Evolutionary conservation across 2,113 vertebrate genomes (phyloP).

Genomic region (Forbesichthys agassizii): DNA sequence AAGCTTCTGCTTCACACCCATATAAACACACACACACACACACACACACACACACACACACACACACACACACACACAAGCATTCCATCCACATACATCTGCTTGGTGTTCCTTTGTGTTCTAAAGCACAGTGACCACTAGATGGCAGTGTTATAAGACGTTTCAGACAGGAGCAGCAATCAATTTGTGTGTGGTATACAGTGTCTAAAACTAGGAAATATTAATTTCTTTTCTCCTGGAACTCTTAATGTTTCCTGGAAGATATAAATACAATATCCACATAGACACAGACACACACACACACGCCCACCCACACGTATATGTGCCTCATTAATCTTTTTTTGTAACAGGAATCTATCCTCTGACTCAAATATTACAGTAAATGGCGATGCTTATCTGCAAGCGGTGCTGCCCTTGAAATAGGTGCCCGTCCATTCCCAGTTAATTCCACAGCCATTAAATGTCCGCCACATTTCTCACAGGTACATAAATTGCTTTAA

Average conservation of each 20-base stretch:
- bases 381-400: slow-evolving; percentile 75
- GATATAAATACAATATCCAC: slow-evolving; percentile 72
- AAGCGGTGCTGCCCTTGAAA: slow-evolving; percentile 74
- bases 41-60: slow-evolving; percentile 7
- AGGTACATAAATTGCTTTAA: slow-evolving; percentile 74
- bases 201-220: slow-evolving; percentile 72
- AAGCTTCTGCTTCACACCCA: background rate
- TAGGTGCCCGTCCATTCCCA: slow-evolving; percentile 66
- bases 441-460: slow-evolving; percentile 74
- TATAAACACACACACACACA: background rate
- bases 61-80: slow-evolving; percentile 12
- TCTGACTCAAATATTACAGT: slow-evolving; percentile 75
- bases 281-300: slow-evolving; percentile 42
- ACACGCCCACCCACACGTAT: slow-evolving; percentile 24
- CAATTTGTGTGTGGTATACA: slow-evolving; percentile 57
- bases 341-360: slow-evolving; percentile 74
- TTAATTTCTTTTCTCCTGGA: slow-evolving; percentile 66
- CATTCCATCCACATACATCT: background rate
- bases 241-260: slow-evolving; percentile 67
- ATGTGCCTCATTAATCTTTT: slow-evolving; percentile 70
- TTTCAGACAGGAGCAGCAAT: slow-evolving; percentile 48
- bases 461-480: slow-evolving; percentile 66
- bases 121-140: slow-evolving; percentile 48
- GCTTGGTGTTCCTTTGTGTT: background rate
- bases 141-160: slow-evolving; percentile 64